Evolutionary conservation across 2,888 invertebrate species (phyloP).

Genomic region (Pristionchus exspectatus): DNA sequence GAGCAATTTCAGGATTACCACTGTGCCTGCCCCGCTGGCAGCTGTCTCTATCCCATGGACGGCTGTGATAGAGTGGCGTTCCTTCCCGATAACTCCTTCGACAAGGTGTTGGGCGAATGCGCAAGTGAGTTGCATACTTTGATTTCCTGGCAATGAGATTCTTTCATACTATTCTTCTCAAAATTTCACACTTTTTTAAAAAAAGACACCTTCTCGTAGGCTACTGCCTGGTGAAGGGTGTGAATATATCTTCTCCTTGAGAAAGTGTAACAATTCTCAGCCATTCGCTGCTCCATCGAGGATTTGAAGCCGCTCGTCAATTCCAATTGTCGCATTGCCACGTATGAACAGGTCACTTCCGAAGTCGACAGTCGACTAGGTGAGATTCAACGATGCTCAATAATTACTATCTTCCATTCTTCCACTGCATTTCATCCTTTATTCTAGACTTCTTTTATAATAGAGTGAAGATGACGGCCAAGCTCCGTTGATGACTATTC

Average conservation of each 20-base stretch:
- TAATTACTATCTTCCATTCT: not conserved
- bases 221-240: not conserved
- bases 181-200: too few species aligned
- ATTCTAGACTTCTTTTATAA: too few species aligned
- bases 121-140: not conserved
- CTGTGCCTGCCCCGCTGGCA: not conserved
- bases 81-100: not conserved
- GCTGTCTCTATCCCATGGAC: constrained; percentile 24
- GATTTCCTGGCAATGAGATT: not conserved
- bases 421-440: not conserved
- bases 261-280: not conserved
- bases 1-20: not conserved
- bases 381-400: not conserved
- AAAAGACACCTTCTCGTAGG: too few species aligned
- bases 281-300: not conserved
- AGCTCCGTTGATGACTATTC: too few species aligned
- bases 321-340: not conserved
- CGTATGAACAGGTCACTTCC: not conserved
- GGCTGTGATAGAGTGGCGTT: not conserved
- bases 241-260: not conserved
- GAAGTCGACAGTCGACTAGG: not conserved
- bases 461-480: too few species aligned
- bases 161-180: too few species aligned
- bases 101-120: constrained; percentile 6
- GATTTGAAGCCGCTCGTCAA: not conserved